Conservation (phyloP, 2,888 invertebrate species). For the Eilema sororculum region DNA sequence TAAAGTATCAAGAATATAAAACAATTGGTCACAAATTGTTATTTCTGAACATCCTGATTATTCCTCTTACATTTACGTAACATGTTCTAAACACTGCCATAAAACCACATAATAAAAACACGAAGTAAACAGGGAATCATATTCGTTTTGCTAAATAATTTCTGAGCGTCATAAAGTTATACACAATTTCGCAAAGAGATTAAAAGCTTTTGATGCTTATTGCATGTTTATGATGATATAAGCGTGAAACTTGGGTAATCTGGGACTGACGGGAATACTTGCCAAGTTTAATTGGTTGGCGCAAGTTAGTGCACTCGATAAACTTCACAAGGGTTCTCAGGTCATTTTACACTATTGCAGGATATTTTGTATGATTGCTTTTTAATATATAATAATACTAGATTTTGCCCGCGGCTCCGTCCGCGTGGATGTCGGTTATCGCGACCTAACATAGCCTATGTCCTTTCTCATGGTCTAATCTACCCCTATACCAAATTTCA, state of each 20-base stretch:
- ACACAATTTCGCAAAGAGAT: slow-evolving; percentile 12
- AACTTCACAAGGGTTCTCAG: slow-evolving; percentile 8
- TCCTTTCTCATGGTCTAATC: too few species aligned
- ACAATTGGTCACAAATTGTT: neutral
- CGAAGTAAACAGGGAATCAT: neutral
- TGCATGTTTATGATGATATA: slow-evolving; percentile 31
- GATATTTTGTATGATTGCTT: neutral
- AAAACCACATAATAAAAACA: neutral
- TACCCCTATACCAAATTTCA: too few species aligned
- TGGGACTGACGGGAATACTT: slow-evolving; percentile 31
- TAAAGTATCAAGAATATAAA: neutral
- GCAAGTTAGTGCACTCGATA: slow-evolving; percentile 23
- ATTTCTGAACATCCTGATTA: neutral
- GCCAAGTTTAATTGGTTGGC: slow-evolving; percentile 44
- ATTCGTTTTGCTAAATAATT: neutral
- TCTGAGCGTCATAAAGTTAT: slow-evolving; percentile 3
- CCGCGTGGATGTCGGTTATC: too few species aligned
- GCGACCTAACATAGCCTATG: too few species aligned
- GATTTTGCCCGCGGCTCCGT: too few species aligned
- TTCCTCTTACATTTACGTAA: neutral
- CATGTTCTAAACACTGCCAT: neutral
- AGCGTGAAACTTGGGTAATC: slow-evolving; percentile 27
- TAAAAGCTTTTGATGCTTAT: slow-evolving; percentile 30
- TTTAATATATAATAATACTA: neutral
- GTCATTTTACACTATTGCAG: neutral